Evolutionary conservation across 2,797 vertebrate species (phyloP).

Genomic region (Leuciscus waleckii): DNA sequence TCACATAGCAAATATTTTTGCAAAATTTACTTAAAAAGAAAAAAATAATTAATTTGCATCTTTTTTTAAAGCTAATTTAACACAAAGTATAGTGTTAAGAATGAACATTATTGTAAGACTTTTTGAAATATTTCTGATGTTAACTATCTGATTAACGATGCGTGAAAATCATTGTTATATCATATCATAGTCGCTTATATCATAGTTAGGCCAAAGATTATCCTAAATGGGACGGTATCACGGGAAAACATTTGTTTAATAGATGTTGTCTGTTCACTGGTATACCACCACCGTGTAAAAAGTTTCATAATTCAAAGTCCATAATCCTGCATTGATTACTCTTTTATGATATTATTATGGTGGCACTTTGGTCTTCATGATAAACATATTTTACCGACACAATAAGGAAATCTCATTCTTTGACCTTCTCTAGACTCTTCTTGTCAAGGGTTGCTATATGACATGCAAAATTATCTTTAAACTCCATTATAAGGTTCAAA

Average conservation of each 20-base stretch:
- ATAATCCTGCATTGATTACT: slow-evolving; percentile 9
- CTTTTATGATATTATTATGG: slow-evolving; percentile 38
- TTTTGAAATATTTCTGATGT: background rate
- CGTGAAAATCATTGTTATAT: no score
- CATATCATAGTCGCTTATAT: background rate
- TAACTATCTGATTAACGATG: background rate
- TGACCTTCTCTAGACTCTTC: background rate
- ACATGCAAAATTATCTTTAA: background rate
- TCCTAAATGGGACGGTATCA: background rate
- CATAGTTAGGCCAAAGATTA: background rate
- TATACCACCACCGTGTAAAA: background rate
- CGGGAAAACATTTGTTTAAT: background rate
- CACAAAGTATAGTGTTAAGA: background rate
- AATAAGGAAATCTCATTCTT: background rate
- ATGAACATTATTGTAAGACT: background rate
- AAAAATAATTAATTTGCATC: background rate
- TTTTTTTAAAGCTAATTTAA: background rate
- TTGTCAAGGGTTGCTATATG: background rate
- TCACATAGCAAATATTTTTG: background rate
- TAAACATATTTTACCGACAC: slow-evolving; percentile 17
- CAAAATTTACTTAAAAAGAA: background rate
- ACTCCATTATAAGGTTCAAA: no score
- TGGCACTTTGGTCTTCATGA: slow-evolving; percentile 42
- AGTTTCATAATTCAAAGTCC: background rate
- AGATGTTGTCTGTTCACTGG: background rate